Evolutionary conservation across 2,797 vertebrate genomes (phyloP), one percentile per base, ranked within the genome.

Genomic region (Columba guinea): DNA sequence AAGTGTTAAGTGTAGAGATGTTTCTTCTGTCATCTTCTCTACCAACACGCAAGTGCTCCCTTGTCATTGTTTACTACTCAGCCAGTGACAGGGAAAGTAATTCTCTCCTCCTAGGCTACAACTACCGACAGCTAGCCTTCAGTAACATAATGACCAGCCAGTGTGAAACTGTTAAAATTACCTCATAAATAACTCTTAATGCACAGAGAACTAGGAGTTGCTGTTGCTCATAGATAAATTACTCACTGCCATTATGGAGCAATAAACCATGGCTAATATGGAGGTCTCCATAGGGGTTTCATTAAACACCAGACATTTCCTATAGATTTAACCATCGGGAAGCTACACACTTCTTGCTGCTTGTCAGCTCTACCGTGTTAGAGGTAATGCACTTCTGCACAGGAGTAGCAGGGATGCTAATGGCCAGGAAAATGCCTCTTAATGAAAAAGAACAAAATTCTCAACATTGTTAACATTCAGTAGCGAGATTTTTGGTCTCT

Each of bases 101-200:
- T 92, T 76, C 91, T 96, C 46, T 94, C 70, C 73, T 96, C 85
- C 89, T 44, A 63, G 87, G 73, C 73, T 95, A 86, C 95, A 87
- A 92, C 60, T 93, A 58, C 91, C 7, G 11, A 87, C 84, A 95
- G 93, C 93, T 95, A 96, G 94, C 94, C 97, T 95, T 94, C 94
- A 75, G 95, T 84, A 88, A 86, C 95, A 91, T 97, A 98, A 98
- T 97, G 97, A 95, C 96, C 96, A 97, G 93, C 85, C 94, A 95
- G 97, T 97, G 97, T 98, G 97, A 97, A 96, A 94, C 94, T 92
- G 83, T 95, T 96, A 82, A 97, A 98, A 98, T 97, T 97, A 80
- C 97, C 91, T 97, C 96, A 97, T 98, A 98, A 98, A 98, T 98
- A 98, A 97, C 96, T 96, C 68, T 78, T 97, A 97, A 97, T 96